Conservation (phyloP, 2,113 vertebrate genomes). For the Vimba vimba region DNA sequence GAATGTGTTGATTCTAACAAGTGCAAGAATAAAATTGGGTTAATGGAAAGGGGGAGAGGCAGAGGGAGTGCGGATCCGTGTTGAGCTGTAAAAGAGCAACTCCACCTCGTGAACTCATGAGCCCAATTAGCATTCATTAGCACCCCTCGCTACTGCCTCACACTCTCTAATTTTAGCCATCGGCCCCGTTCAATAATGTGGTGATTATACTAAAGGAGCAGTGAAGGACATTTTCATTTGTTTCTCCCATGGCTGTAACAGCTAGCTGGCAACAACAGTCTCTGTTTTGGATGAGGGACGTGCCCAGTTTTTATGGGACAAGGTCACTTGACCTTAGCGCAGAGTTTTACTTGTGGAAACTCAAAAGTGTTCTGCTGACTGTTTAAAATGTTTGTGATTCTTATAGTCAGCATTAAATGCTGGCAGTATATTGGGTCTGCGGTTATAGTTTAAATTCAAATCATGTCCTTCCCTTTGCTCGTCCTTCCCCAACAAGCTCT, state of each 20-base stretch:
- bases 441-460: conserved; percentile 18
- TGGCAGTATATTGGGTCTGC: conserved; percentile 8
- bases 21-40: conserved; percentile 11
- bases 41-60: conserved; percentile 1
- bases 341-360: neutral
- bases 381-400: conserved; percentile 12
- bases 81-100: conserved; percentile 63
- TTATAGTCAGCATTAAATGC: neutral
- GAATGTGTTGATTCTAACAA: conserved; percentile 15
- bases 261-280: conserved; percentile 1
- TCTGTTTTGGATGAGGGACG: neutral
- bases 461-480: conserved; percentile 22
- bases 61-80: conserved; percentile 30
- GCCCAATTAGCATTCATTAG: conserved; percentile 70
- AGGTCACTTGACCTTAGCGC: neutral
- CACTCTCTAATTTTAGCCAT: neutral
- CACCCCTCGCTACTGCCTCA: conserved; percentile 1
- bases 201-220: conserved; percentile 1
- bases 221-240: conserved; percentile 24
- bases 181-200: neutral
- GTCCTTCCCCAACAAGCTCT: conserved; percentile 37
- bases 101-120: conserved; percentile 59
- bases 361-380: conserved; percentile 27
- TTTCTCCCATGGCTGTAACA: neutral
- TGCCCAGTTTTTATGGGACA: neutral